Evolutionary conservation across 1,140 invertebrate genomes (phyloP), one percentile per base, ranked within the genome.

Genomic region (Matsumurasca onukii): DNA sequence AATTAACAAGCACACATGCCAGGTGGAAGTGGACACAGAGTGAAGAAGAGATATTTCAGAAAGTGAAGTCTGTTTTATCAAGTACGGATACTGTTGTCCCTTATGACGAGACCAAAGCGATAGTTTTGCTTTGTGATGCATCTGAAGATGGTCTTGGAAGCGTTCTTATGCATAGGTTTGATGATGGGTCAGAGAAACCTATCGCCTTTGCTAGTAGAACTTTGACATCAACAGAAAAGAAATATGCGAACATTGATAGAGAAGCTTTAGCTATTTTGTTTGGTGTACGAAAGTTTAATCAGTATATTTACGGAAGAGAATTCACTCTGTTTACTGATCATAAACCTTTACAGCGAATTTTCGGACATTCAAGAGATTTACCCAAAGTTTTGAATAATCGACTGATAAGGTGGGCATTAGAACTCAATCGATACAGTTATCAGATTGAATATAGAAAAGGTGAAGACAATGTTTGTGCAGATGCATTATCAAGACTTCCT

Each of bases 361-460:
- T 45, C n/a, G 39, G 39, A 45, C 9, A n/a, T 45, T 45, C 39
- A 45, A 9, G 39, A 12, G 39, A 45, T 45, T n/a, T 45, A 12
- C 39, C 39, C 9, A 45, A 45, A 45, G 39, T 45, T 45, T 9
- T 45, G 39, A 45, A 45, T n/a, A 45, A 45, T 45, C 39, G 39
- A 45, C n/a, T 45, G n/a, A 12, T 45, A 45, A 45, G 39, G n/a
- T 45, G 39, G 39, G 39, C 39, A 12, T n/a, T 45, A 12, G 39
- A 45, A 45, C n/a, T 45, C 9, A 45, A 45, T 45, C 39, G n/a
- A n/a, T 45, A 45, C n/a, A 45, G n/a, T 45, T 45, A 45, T 45
- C n/a, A 45, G 39, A 45, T 45, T 12, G 9, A 45, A n/a, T 45
- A 45, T 45, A 45, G 39, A 45, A 45, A 45, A 45, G 9, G 39